Evolutionary conservation across 2,113 vertebrate genomes (phyloP), one percentile per base, ranked within the genome.

Genomic region (Trogon surrucura): DNA sequence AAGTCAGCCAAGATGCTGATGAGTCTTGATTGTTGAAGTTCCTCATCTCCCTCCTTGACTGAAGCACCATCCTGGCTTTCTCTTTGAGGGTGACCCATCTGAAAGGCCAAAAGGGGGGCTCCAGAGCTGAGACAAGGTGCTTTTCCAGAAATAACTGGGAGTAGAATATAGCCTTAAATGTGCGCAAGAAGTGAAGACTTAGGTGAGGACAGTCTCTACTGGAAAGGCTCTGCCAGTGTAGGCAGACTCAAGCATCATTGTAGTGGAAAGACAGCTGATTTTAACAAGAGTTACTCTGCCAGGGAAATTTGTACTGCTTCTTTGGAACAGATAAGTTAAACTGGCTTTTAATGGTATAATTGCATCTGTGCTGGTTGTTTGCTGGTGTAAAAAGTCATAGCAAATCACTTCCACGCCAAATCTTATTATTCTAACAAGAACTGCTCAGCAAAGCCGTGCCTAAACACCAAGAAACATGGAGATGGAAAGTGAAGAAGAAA

Each of bases 1-100:
- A 72, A 69, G 60, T 84, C 32, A 73, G 64, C 32, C 57, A 62
- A 79, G 79, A 27, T 86, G 60, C 36, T 67, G 64, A 38, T 82
- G 53, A 56, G 36, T 77, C 56, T 70, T 70, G 47, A 58, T 93
- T 47, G n/a, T 34, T 93, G 48, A 48, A 75, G 32, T 78, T 91
- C 45, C 22, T 91, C 27, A 4, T 70, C 34, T 58, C 5, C 14
- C 7, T 54, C 25, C 34, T 78, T 0, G 0, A 45, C 32, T 41
- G 21, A 64, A 80, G 56, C 44, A 64, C 4, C 16, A 1, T 56
- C 51, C 69, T 64, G 65, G 32, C 38, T 79, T 86, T 44, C 64
- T 78, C 17, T 81, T 56, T 61, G 85, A 78, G 67, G 20, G 14
- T 77, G 27, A 72, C 45, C 34, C 13, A 3, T 51, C 34, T 29